Evolutionary conservation across 2,888 invertebrate species (phyloP).

Genomic region (Cremastinae sp.): DNA sequence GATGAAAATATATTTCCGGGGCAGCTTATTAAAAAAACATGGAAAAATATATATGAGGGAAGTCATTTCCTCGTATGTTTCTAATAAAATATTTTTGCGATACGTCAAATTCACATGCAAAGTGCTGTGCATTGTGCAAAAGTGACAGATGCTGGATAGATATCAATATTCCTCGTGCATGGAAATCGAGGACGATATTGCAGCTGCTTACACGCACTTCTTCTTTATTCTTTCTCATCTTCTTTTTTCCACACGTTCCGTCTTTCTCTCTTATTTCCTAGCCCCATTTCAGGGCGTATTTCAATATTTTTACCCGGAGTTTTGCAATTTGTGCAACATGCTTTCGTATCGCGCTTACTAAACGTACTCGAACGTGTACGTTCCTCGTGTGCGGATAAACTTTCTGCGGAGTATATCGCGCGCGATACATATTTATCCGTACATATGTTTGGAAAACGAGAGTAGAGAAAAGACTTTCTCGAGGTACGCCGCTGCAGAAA

Average conservation of each 20-base stretch:
- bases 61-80: too few relatives aligned
- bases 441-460: not conserved
- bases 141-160: constrained; percentile 28
- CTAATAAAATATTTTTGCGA: not conserved
- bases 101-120: not conserved
- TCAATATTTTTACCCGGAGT: constrained; percentile 67
- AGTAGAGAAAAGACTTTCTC: not conserved
- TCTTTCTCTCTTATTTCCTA: constrained; percentile 1
- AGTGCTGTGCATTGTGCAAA: constrained; percentile 22
- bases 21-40: too few relatives aligned
- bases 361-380: constrained; percentile 28
- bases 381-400: not conserved
- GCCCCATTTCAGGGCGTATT: constrained; percentile 51
- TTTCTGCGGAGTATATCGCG: not conserved
- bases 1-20: too few relatives aligned
- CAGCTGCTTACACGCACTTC: constrained; percentile 43
- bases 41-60: too few relatives aligned
- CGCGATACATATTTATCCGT: constrained; percentile 10
- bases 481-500: constrained; percentile 9
- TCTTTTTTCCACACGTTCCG: not conserved
- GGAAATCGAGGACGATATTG: constrained; percentile 61
- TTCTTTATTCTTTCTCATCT: constrained; percentile 11
- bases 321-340: constrained; percentile 62
- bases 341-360: constrained; percentile 2
- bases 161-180: constrained; percentile 66